A percentile compares a stretch with the other conserved stretches of the same genome.
Conservation (phyloP, 2,797 vertebrate species). For the Triplophysa yarkandensis region DNA sequence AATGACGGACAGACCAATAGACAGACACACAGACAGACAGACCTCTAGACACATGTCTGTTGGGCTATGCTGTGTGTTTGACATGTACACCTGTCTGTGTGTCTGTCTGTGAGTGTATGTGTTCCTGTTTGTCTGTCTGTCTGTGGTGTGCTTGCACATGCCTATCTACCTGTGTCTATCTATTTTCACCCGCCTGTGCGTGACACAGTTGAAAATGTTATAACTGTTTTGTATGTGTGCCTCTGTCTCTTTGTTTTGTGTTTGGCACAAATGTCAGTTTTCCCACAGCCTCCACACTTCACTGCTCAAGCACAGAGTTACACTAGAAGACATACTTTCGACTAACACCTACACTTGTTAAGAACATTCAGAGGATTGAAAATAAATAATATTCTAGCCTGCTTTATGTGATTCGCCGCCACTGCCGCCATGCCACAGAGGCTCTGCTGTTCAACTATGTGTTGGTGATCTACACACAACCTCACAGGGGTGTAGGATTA, state of each 20-base stretch:
- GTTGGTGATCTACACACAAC: slow-evolving; percentile 33
- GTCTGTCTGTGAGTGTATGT: slow-evolving; percentile 72
- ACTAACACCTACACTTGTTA: neutral
- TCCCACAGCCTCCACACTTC: neutral
- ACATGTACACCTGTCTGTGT: slow-evolving; percentile 78
- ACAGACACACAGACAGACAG: slow-evolving; percentile 84
- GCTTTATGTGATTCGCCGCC: neutral
- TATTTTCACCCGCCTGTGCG: slow-evolving; percentile 17
- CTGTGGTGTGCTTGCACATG: slow-evolving; percentile 17
- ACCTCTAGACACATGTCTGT: slow-evolving; percentile 78
- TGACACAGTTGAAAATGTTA: slow-evolving; percentile 52
- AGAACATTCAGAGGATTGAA: neutral
- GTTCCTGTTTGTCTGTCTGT: slow-evolving; percentile 54
- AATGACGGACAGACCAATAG: slow-evolving; percentile 79
- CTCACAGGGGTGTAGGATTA: slow-evolving; percentile 22
- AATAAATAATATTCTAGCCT: neutral
- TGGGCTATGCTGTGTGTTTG: slow-evolving; percentile 73
- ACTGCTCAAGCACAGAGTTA: neutral
- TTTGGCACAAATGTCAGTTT: neutral
- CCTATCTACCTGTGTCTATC: slow-evolving; percentile 12
- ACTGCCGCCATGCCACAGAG: neutral
- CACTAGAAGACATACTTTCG: neutral
- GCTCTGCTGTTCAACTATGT: neutral
- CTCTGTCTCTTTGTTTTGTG: slow-evolving; percentile 8
- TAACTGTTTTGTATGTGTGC: slow-evolving; percentile 28